Evolutionary conservation across 2,888 invertebrate species (phyloP).

Genomic region (Chrysina gloriosa): DNA sequence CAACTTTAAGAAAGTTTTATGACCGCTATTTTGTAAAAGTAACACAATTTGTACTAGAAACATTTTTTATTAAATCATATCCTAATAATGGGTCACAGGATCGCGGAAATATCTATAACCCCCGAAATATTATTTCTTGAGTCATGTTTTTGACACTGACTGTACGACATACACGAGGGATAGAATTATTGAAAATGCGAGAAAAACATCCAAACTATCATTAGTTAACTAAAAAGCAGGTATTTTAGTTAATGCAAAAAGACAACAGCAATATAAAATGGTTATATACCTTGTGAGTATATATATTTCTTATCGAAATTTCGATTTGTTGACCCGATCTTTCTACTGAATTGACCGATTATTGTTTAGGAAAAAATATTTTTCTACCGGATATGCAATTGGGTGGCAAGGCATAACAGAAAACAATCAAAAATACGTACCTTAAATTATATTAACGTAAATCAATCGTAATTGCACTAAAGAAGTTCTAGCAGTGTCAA

Average conservation of each 20-base stretch:
- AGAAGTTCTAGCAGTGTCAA: slow-evolving; percentile 54
- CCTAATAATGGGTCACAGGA: background rate
- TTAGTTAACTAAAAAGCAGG: background rate
- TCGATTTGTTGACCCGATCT: slow-evolving; percentile 50
- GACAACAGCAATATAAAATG: background rate
- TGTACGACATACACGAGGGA: slow-evolving; percentile 46
- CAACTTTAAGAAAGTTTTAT: background rate
- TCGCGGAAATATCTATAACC: slow-evolving; percentile 19
- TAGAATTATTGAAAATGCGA: slow-evolving; percentile 45
- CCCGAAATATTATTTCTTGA: slow-evolving; percentile 13
- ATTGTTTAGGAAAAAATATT: background rate
- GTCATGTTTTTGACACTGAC: slow-evolving; percentile 49
- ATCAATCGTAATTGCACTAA: slow-evolving; percentile 52
- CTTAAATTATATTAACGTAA: slow-evolving; percentile 48
- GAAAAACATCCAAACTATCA: slow-evolving; percentile 6
- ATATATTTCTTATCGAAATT: slow-evolving; percentile 23
- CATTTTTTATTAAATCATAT: background rate
- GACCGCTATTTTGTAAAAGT: background rate
- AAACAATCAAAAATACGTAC: slow-evolving; percentile 47
- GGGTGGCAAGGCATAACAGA: background rate
- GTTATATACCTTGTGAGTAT: background rate
- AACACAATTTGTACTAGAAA: background rate
- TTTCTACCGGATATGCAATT: background rate
- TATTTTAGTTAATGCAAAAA: background rate
- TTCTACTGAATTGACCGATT: background rate